Evolutionary conservation across 2,113 vertebrate species (phyloP).

Genomic region (Cinclus cinclus): DNA sequence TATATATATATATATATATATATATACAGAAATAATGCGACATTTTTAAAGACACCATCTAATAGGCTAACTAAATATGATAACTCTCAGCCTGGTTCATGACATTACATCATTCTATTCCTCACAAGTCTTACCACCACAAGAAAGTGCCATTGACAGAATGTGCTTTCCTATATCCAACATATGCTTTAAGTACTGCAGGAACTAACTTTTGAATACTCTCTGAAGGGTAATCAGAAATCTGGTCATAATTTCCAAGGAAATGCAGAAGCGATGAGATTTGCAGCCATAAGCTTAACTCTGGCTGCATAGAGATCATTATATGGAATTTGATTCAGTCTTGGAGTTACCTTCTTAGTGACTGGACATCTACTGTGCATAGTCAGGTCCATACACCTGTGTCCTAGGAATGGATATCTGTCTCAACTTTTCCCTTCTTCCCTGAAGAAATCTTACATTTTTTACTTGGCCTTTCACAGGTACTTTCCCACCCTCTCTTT

Average conservation of each 20-base stretch:
- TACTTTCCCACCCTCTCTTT: neutral
- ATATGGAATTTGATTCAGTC: neutral
- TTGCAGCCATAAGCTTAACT: neutral
- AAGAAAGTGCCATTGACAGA: neutral
- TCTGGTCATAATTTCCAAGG: neutral
- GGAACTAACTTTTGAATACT: neutral
- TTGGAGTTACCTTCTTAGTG: neutral
- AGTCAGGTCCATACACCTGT: neutral
- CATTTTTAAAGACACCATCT: neutral
- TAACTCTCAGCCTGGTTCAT: neutral
- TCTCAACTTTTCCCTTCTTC: neutral
- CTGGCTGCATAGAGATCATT: neutral
- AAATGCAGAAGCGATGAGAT: neutral
- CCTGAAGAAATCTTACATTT: neutral
- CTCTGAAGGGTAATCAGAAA: neutral
- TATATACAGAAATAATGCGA: neutral
- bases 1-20: neutral
- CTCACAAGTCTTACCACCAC: neutral
- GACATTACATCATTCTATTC: neutral
- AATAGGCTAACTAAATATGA: neutral
- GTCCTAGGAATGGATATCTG: neutral
- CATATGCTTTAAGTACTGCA: neutral
- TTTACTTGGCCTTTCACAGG: neutral
- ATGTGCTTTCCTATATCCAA: neutral
- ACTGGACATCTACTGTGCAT: neutral